Base-by-base conservation (phyloP, 2,113 vertebrate genomes). In the Paramisgurnus dabryanus region DNA sequence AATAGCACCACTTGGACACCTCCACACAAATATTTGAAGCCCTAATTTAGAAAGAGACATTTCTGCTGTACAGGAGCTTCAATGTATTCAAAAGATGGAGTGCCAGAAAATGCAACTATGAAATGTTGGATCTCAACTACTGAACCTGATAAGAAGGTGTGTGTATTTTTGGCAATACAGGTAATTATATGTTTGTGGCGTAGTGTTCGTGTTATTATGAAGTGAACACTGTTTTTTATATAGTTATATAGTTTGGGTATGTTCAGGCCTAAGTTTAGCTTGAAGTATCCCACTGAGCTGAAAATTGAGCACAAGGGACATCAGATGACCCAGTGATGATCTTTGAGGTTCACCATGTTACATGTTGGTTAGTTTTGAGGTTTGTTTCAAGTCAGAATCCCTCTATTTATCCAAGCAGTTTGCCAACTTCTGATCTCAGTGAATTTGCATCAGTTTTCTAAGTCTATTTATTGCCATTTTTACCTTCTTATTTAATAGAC, bases 1-100 rank as follows among this genome's bases (percentile, higher is more conserved):
- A 92, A 91, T 90, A 89, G 87, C 79, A 2, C 76, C 3, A 80
- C 70, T 39, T 72, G 60, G 78, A 87, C 82, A 82, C 81, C 72
- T 83, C 1, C n/a, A 45, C 80, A 75, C 53, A 71, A 82, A 67
- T 79, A 39, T 80, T 4, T 10, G 11, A 65, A 73, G 7, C 12
- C 60, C 17, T 74, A 45, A 61, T 45, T 76, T 76, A 76, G 72
- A 45, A 45, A 75, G 53, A 17, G 50, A 72, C 57, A 60, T 45
- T 75, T 63, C 40, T 47, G 11, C 41, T 74, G n/a, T 45, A 22
- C 22, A 22, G 22, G 22, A 3, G 72, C 58, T 74, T 74, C 43
- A 74, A 15, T 18, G 4, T 47, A 27, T 22, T 57, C n/a, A 60
- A 40, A 73, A 73, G 70, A 60, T 58, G 7, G 11, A 73, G 55